phyloP scores from a whole-genome alignment of 1,140 invertebrate genomes.

The Triops cancriformis region DNA sequence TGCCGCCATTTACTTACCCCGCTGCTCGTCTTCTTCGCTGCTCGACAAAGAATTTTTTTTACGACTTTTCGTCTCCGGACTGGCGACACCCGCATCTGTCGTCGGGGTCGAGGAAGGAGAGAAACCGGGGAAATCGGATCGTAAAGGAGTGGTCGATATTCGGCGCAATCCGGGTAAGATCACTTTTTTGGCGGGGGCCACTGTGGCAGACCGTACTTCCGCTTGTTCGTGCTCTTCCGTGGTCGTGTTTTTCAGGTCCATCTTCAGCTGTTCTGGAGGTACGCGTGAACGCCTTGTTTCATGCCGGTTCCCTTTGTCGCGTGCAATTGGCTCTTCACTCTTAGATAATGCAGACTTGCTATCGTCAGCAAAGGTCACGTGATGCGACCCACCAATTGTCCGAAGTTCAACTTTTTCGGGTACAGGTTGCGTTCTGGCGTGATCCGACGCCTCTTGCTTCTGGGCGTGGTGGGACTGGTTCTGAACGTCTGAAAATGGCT shows the following conservation, averaged over 20 bases:
- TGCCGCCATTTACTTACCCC: not conserved
- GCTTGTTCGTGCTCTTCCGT: not conserved
- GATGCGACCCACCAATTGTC: not conserved
- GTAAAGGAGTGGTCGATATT: conserved; percentile 24
- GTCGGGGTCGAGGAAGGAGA: not conserved
- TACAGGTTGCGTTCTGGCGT: not conserved
- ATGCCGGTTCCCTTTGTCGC: not conserved
- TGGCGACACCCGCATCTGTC: not conserved
- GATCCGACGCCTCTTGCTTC: not conserved
- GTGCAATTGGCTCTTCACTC: not conserved
- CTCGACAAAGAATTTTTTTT: not conserved
- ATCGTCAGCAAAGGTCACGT: conserved; percentile 9
- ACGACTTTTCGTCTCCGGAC: not conserved
- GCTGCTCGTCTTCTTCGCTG: not conserved
- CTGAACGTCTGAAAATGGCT: not conserved
- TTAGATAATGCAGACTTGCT: not conserved
- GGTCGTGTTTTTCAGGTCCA: not conserved
- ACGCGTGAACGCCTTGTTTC: not conserved
- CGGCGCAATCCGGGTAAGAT: conserved; percentile 23
- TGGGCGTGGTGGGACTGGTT: not conserved
- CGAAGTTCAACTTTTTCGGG: not conserved
- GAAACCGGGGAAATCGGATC: not conserved
- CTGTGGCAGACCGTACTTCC: not conserved
- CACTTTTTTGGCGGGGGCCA: not conserved
- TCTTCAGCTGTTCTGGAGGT: not conserved